Evolutionary conservation across 2,888 invertebrate genomes (phyloP).

Genomic region (Drosophila siamana): DNA sequence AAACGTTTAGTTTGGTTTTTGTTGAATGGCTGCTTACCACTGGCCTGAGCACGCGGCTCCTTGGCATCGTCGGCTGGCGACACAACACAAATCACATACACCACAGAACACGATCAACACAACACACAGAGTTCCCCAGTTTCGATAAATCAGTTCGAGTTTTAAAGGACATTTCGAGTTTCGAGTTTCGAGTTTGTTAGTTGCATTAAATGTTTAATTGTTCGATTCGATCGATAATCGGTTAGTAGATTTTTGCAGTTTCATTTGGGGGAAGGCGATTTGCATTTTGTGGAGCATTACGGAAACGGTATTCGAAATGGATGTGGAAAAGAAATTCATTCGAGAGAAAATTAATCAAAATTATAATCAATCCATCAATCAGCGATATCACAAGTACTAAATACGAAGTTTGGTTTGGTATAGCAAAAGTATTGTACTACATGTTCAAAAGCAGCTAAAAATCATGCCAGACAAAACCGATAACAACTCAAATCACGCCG

Average conservation of each 20-base stretch:
- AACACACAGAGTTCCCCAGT: constrained; percentile 1
- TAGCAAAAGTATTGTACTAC: constrained; percentile 6
- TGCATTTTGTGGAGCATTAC: constrained; percentile 40
- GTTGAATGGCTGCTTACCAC: constrained; percentile 75
- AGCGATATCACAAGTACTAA: constrained; percentile 26
- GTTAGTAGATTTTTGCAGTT: constrained; percentile 5
- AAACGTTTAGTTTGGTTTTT: background rate
- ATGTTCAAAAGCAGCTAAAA: background rate
- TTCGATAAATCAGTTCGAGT: background rate
- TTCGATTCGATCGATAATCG: constrained; percentile 36
- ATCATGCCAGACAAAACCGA: constrained; percentile 3
- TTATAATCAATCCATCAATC: constrained; percentile 47
- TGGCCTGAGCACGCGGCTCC: constrained; percentile 72
- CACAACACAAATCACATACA: constrained; percentile 16
- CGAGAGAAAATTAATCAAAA: constrained; percentile 54
- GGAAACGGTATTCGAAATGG: constrained; percentile 36
- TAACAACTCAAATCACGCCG: background rate
- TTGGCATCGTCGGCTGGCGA: constrained; percentile 79
- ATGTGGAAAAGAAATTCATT: constrained; percentile 60
- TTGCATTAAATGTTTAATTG: constrained; percentile 15
- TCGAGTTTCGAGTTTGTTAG: constrained; percentile 17
- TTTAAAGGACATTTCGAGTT: background rate
- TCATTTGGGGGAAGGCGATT: constrained; percentile 18
- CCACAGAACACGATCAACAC: background rate
- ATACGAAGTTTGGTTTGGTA: background rate